Base-by-base conservation (phyloP, 1,140 invertebrate species). In the Pogonus chalceus region DNA sequence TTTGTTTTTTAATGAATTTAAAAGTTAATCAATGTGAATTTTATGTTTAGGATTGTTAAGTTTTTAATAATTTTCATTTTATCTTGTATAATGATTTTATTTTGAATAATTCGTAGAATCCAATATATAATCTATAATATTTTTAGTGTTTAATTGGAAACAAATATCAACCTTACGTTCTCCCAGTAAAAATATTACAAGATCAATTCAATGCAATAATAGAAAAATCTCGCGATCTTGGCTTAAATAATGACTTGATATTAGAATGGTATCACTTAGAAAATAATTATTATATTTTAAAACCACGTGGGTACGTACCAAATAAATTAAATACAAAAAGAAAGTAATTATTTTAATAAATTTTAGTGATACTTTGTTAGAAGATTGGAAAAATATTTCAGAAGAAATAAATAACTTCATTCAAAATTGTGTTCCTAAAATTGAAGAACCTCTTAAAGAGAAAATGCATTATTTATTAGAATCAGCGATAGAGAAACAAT, bases 121-220 rank as follows among this genome's bases (percentile, higher is more conserved):
- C n/a, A n/a, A n/a, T n/a, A n/a, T n/a, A n/a, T n/a, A n/a, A n/a
- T n/a, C n/a, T n/a, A n/a, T n/a, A n/a, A n/a, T 43, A 16, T 10
- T 50, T 23, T 49, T 59, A 64, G 63, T 60, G 66, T 57, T 62
- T 76, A 37, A 61, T 76, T 49, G 74, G 74, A 20, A 69, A 71
- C 58, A 73, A 73, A 59, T 71, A 70, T 56, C 60, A 62, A 35
- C 68, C 68, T 22, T 64, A 63, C 53, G 66, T 69, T 31, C 52
- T 74, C 20, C 74, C 74, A 35, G 51, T 58, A 2, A 58, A 57
- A 16, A 61, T 76, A 20, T 60, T 65, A 21, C 56, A 55, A 31
- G 61, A 65, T 12, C 63, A 68, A 47, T 75, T 65, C 52, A 48
- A 65, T 20, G 64, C 63, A 16, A 65, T 76, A 26, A 58, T 64